Evolutionary conservation across 2,888 invertebrate species (phyloP), one percentile per base, ranked within the genome.

Genomic region (Cacoxenus indagator): DNA sequence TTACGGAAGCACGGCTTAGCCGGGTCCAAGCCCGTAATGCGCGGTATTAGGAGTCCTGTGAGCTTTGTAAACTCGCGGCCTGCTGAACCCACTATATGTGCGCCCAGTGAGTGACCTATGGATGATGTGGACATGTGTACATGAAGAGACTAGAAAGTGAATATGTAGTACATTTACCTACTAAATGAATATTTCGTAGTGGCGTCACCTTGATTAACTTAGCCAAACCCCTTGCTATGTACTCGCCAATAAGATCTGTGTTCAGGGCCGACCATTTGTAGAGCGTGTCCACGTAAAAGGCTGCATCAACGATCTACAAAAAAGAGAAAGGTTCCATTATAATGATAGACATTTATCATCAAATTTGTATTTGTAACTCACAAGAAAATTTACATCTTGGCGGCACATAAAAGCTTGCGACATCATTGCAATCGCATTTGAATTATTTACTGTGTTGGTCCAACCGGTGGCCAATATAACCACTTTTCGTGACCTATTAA

Each of bases 1-100:
- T 81, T 74, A 2, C 82, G 79, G 67, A 87, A 87, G 45, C 87
- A 87, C 17, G 86, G 87, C 54, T 85, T 87, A 2, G 88, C 87
- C 2, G 87, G 88, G 78, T 87, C 88, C 22, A 87, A 72, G 6
- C 85, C 87, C 0, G 87, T 88, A 45, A 87, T 86, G 14, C 87
- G 82, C 9, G 81, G 78, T 24, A 87, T 76, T 9, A 75, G 24
- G 9, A 70, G 67, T 4, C 85, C 84, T 1, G 88, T 86, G 2
- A 82, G 64, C 1, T 74, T 69, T 37, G 70, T 76, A 55, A 86
- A 88, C 14, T 77, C 76, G 11, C 86, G 80, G 0, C 86, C 88
- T 5, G 87, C 86, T 1, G 75, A 67, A 17, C 88, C 87, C 76
- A 83, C 81, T 31, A 87, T 86, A 64, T 87, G 88, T 1, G 87